These are phyloP conservation scores for Gnatocerus cornutus DNA, from an alignment of 2,888 invertebrate species.

Conservation along the genomic window DNA sequence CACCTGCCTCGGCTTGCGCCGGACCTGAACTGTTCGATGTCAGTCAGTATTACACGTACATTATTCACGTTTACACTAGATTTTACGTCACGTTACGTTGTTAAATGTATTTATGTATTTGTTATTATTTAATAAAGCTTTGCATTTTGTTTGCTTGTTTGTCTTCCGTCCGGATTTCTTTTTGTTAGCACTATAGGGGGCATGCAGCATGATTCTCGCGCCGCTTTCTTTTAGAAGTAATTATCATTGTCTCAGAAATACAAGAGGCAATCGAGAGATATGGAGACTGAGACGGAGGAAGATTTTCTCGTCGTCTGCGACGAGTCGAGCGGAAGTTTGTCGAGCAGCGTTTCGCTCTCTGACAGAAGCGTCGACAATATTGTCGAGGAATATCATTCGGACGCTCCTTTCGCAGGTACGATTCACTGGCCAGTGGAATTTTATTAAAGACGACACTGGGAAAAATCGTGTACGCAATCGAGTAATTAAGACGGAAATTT, in stretches of 20 bases:
- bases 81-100: slow-evolving; percentile 48
- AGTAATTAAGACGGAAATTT: too few species aligned
- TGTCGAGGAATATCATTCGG: slow-evolving; percentile 89
- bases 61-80: slow-evolving; percentile 17
- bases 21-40: too few species aligned
- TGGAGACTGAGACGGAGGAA: slow-evolving; percentile 86
- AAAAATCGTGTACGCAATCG: too few species aligned
- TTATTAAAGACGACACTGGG: too few species aligned
- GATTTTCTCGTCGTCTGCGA: slow-evolving; percentile 73
- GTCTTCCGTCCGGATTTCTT: slow-evolving; percentile 18
- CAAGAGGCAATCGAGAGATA: slow-evolving; percentile 88
- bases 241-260: slow-evolving; percentile 77
- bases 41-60: slow-evolving; percentile 52
- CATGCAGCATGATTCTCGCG: slow-evolving; percentile 26
- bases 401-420: slow-evolving; percentile 90
- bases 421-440: too few species aligned
- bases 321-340: slow-evolving; percentile 83
- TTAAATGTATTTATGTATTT: slow-evolving; percentile 52
- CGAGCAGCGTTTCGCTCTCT: slow-evolving; percentile 80
- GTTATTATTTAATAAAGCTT: slow-evolving; percentile 52
- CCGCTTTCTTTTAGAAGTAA: slow-evolving; percentile 9
- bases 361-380: slow-evolving; percentile 87
- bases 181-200: slow-evolving; percentile 8
- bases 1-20: too few species aligned
- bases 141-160: slow-evolving; percentile 49